Conservation (phyloP, 1,140 invertebrate species). For the Pachypsylla venusta region DNA sequence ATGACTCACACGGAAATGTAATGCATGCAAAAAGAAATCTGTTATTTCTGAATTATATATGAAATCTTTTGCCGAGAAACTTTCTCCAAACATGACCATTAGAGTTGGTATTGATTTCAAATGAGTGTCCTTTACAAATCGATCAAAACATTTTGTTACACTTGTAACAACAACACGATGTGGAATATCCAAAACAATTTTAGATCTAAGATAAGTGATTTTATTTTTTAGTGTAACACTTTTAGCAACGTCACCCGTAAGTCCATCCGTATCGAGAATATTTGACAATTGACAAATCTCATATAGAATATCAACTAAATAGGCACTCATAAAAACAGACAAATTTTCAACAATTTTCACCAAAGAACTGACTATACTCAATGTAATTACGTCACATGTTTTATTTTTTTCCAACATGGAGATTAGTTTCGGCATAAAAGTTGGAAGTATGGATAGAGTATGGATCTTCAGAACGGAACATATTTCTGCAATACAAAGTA, state of each 20-base stretch:
- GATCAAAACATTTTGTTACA: conserved; percentile 46
- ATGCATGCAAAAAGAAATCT: conserved; percentile 53
- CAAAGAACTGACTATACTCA: conserved; percentile 53
- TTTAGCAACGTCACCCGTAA: conserved; percentile 29
- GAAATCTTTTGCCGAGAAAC: conserved; percentile 43
- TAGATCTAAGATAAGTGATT: conserved; percentile 33
- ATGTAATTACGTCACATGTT: conserved; percentile 32
- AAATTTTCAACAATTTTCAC: conserved; percentile 67
- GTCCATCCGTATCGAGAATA: conserved; percentile 30
- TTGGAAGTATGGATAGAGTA: conserved; percentile 49
- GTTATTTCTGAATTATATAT: conserved; percentile 51
- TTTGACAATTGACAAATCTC: conserved; percentile 42
- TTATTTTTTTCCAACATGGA: not conserved
- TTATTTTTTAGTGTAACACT: conserved; percentile 23
- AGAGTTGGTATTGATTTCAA: conserved; percentile 47
- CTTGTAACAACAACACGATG: conserved; percentile 59
- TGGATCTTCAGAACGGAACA: conserved; percentile 54
- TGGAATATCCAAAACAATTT: conserved; percentile 50
- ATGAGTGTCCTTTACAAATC: conserved; percentile 40
- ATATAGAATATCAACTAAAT: conserved; percentile 55
- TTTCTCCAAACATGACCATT: conserved; percentile 56
- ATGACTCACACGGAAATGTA: conserved; percentile 46
- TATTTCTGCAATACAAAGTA: conserved; percentile 68
- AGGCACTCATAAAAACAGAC: conserved; percentile 65
- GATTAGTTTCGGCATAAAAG: conserved; percentile 67